phyloP scores from a whole-genome alignment of 2,113 vertebrate species.

The Bambusicola thoracicus region DNA sequence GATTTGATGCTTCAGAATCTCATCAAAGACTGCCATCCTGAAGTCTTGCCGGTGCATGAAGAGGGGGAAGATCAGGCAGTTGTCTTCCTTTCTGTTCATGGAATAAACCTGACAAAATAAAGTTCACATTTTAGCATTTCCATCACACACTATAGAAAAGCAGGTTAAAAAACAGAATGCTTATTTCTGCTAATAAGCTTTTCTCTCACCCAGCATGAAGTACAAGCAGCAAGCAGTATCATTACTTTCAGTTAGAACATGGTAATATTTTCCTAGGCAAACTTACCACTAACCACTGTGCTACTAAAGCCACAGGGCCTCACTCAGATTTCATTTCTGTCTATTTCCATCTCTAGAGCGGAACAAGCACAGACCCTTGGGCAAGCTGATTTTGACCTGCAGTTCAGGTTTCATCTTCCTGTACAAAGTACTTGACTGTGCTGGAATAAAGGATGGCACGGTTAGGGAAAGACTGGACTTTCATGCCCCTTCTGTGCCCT shows the following conservation, averaged over 20 bases:
- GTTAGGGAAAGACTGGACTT: not conserved
- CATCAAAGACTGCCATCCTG: not conserved
- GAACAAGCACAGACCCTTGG: not conserved
- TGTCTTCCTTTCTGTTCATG: not conserved
- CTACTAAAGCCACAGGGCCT: not conserved
- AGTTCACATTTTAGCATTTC: not conserved
- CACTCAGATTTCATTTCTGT: not conserved
- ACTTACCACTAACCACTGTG: not conserved
- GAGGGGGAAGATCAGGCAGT: not conserved
- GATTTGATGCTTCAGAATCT: not conserved
- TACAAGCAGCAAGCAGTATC: not conserved
- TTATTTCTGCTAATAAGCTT: not conserved
- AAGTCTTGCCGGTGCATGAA: not conserved
- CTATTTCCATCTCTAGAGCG: not conserved
- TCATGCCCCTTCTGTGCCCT: not conserved
- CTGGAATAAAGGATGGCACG: not conserved
- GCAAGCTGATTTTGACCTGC: not conserved
- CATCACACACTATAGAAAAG: not conserved
- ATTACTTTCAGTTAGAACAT: not conserved
- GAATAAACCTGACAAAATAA: not conserved
- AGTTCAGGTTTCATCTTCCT: not conserved
- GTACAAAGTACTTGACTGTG: not conserved
- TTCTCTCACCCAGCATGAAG: not conserved
- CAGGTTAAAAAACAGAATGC: not conserved
- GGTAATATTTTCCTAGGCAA: not conserved